phyloP scores from a whole-genome alignment of 1,140 invertebrate species.

The Euwallacea similis region DNA sequence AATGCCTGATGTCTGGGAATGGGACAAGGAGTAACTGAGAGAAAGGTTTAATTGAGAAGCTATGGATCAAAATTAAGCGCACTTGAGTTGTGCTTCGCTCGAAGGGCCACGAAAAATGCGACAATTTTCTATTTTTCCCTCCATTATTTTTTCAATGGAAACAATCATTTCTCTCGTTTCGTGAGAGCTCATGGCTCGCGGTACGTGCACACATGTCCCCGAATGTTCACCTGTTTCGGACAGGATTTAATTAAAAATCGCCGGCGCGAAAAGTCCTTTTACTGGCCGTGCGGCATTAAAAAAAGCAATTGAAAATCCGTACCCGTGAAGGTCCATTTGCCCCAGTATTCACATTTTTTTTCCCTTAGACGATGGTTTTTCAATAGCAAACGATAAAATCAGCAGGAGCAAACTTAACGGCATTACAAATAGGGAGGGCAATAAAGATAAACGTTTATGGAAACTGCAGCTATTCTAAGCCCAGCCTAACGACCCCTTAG shows the following conservation, averaged over 20 bases:
- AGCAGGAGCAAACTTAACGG: too few relatives aligned
- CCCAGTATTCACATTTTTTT: conserved; percentile 1
- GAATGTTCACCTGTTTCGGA: too few relatives aligned
- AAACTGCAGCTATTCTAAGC: neutral
- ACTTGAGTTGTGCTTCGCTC: too few relatives aligned
- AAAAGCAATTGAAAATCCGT: conserved; percentile 22
- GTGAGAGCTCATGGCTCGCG: too few relatives aligned
- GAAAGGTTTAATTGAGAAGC: too few relatives aligned
- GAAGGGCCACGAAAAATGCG: too few relatives aligned
- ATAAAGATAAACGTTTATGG: conserved; percentile 4
- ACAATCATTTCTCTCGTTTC: neutral
- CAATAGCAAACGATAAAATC: too few relatives aligned
- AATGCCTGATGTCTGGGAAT: too few relatives aligned
- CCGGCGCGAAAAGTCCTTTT: neutral
- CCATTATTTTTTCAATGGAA: neutral
- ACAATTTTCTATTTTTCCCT: neutral
- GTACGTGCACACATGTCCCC: too few relatives aligned
- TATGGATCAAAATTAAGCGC: too few relatives aligned
- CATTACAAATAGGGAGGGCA: neutral
- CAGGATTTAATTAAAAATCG: neutral
- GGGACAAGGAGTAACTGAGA: too few relatives aligned
- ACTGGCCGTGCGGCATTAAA: neutral
- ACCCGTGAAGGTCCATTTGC: conserved; percentile 4
- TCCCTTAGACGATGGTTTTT: too few relatives aligned
- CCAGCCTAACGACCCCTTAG: neutral